Percentiles rank a stretch among this genome's conserved stretches.
These are phyloP conservation scores for Lycaena phlaeas DNA, from an alignment of 2,888 invertebrate species.

Conservation along the genomic window DNA sequence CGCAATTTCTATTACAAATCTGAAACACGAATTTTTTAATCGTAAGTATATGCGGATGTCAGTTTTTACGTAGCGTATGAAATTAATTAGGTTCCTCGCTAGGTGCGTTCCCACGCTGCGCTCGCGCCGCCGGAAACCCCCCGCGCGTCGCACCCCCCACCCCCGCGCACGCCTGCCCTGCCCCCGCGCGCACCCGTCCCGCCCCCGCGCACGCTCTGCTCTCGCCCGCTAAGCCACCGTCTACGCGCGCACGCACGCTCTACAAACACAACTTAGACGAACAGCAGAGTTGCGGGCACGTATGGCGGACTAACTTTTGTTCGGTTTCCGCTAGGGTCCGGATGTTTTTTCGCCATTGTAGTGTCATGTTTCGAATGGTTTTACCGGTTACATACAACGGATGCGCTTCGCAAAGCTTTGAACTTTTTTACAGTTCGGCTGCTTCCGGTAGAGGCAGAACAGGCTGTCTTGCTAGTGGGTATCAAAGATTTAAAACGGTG, in stretches of 20 bases:
- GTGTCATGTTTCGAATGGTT: too few relatives aligned
- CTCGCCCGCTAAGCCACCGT: conserved; percentile 61
- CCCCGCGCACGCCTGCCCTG: conserved; percentile 13
- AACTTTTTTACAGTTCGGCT: too few relatives aligned
- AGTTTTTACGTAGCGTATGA: conserved; percentile 49
- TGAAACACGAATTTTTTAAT: background rate
- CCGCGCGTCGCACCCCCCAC: conserved; percentile 25
- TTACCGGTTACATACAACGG: too few relatives aligned
- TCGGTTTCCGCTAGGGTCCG: too few relatives aligned
- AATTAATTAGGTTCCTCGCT: conserved; percentile 66
- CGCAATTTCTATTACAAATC: too few relatives aligned
- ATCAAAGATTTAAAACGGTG: too few relatives aligned
- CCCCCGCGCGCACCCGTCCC: conserved; percentile 27
- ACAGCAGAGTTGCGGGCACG: conserved; percentile 58
- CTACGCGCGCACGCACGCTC: conserved; percentile 59
- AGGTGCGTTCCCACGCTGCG: conserved; percentile 69
- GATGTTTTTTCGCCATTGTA: too few relatives aligned
- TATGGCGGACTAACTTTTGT: conserved; percentile 54
- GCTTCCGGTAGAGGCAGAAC: too few relatives aligned
- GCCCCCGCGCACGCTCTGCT: too few relatives aligned
- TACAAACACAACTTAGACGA: too few relatives aligned
- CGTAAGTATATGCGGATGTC: conserved; percentile 26
- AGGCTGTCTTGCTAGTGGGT: too few relatives aligned
- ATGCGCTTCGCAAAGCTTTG: too few relatives aligned
- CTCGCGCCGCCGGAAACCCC: conserved; percentile 58